Evolutionary conservation across 2,797 vertebrate genomes (phyloP).

Genomic region (Neosilurus hyrtlii): DNA sequence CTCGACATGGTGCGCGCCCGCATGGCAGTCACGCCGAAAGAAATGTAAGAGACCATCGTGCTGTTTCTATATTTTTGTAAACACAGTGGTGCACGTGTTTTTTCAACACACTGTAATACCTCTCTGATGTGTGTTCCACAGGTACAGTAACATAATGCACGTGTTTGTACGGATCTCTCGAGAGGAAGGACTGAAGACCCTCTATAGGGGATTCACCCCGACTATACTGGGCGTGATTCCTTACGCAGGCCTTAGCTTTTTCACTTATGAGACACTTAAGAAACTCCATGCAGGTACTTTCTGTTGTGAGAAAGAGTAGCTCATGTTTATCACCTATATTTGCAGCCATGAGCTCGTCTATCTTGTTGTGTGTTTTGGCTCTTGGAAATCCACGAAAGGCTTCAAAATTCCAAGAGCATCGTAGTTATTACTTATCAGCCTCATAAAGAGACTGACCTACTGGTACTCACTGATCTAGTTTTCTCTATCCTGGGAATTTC

Average conservation of each 20-base stretch:
- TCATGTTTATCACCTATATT: background rate
- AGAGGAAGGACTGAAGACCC: constrained; percentile 88
- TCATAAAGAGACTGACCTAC: background rate
- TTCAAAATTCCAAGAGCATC: background rate
- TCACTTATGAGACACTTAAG: constrained; percentile 94
- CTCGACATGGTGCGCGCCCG: constrained; percentile 95
- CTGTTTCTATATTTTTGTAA: background rate
- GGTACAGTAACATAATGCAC: constrained; percentile 96
- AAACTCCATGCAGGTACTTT: constrained; percentile 86
- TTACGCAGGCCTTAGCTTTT: constrained; percentile 95
- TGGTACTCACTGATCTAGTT: background rate
- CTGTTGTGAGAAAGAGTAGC: background rate
- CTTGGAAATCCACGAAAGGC: background rate
- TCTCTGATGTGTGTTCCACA: constrained; percentile 54
- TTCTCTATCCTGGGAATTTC: background rate
- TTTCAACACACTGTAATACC: background rate
- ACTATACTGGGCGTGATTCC: constrained; percentile 92
- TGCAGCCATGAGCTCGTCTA: background rate
- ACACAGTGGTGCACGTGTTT: too few relatives aligned
- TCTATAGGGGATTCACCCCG: constrained; percentile 90
- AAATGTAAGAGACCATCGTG: constrained; percentile 81
- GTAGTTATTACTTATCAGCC: background rate
- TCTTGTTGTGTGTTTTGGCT: background rate
- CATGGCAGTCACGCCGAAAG: constrained; percentile 97
- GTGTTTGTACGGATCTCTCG: constrained; percentile 91